phyloP scores from a whole-genome alignment of 2,113 vertebrate genomes.

The Argyrosomus japonicus region DNA sequence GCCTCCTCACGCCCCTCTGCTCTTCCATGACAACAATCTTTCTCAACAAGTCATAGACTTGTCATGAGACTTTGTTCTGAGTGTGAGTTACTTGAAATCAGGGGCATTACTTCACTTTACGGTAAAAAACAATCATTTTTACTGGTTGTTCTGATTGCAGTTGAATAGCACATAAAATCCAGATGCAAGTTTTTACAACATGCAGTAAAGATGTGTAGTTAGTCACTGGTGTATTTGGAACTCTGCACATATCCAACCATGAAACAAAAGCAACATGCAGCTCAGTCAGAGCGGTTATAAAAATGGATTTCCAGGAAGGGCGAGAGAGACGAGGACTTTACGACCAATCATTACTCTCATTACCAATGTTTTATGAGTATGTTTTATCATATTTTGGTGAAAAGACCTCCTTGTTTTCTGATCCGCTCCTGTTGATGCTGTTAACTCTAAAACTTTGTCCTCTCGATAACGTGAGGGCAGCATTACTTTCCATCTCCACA shows the following conservation, averaged over 20 bases:
- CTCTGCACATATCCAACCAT: neutral
- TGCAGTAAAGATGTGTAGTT: neutral
- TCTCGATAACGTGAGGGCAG: neutral
- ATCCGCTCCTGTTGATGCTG: neutral
- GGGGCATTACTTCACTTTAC: neutral
- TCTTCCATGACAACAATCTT: slow-evolving; percentile 1
- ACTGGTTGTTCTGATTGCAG: slow-evolving; percentile 7
- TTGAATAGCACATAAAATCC: slow-evolving; percentile 28
- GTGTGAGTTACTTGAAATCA: neutral
- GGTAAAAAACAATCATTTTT: neutral
- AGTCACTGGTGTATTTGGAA: neutral
- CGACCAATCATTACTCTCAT: neutral
- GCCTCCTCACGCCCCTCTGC: neutral
- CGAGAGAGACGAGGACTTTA: neutral
- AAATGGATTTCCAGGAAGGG: slow-evolving; percentile 8
- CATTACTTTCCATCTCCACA: neutral
- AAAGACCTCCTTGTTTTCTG: neutral
- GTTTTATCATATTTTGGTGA: neutral
- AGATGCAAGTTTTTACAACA: slow-evolving; percentile 32
- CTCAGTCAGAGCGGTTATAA: neutral
- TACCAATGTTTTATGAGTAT: neutral
- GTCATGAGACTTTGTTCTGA: slow-evolving; percentile 6
- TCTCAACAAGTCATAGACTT: slow-evolving; percentile 3
- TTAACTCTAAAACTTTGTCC: neutral
- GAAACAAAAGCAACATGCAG: slow-evolving; percentile 1